Base-by-base conservation (phyloP, 2,888 invertebrate species). In the Brenthis hecate region DNA sequence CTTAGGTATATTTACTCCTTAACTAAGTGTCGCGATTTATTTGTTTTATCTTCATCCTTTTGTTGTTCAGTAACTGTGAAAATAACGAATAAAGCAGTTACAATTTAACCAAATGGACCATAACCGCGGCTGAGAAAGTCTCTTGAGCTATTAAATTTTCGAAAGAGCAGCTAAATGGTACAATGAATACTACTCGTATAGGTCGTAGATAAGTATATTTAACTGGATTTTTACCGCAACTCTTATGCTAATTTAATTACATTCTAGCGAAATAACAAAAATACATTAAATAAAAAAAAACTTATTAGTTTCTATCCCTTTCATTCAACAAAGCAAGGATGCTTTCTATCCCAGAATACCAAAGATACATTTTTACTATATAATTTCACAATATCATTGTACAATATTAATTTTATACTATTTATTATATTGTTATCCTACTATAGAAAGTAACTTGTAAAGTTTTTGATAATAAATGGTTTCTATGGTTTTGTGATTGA, bases 31-130 rank as follows among this genome's bases (percentile, higher is more conserved):
- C 71, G 81, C 80, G 81, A 87, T 87, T 86, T 85, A 83, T 87
- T 87, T 87, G 82, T 84, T 85, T 86, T 87, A 87, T 87, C 86
- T 85, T 74, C 78, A 81, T 81, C 83, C 84, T 82, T 85, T 89
- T 88, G 84, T 86, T 86, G 81, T 82, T 78, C 72, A 72, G 77
- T 81, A 84, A 81, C 78, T 81, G 77, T 67, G 75, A 73, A 77
- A 84, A 81, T 79, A 79, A 79, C 77, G 76, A 83, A 87, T 85
- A 85, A 88, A 87, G 80, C 85, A 81, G 84, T 86, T 78, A 85
- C 83, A 81, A 81, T 85, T 85, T 78, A 81, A 84, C 80, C 79
- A 83, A 88, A 88, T 85, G 83, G 84, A 85, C 83, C 80, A 81
- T 85, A 83, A 83, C 81, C 80, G 77, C 77, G 80, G 80, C 81